These are phyloP conservation scores for Enteromius mattozi DNA, from an alignment of 2,797 vertebrate genomes.

Conservation along the genomic window DNA sequence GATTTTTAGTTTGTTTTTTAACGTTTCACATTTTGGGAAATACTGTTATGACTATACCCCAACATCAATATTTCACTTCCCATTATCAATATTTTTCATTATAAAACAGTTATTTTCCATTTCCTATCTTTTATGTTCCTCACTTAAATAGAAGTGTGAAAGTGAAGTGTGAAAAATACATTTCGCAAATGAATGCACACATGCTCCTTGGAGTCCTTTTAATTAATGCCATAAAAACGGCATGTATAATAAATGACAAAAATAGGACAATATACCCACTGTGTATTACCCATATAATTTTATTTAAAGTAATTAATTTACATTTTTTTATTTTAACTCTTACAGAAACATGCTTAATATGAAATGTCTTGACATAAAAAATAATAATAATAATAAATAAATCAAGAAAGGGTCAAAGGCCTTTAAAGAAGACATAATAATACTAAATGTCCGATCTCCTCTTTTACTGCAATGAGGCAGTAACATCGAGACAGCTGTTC, in stretches of 20 bases:
- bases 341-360: neutral
- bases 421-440: conserved; percentile 16
- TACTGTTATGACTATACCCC: neutral
- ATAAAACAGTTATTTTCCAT: neutral
- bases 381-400: neutral
- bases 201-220: neutral
- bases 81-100: neutral
- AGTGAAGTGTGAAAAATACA: neutral
- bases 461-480: neutral
- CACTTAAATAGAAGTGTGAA: neutral
- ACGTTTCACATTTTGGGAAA: neutral
- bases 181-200: neutral
- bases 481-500: conserved; percentile 9
- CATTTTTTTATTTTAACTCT: neutral
- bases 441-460: neutral
- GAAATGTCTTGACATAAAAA: neutral
- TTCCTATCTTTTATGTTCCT: neutral
- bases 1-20: neutral
- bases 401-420: neutral
- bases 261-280: neutral
- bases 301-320: neutral
- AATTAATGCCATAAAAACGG: neutral
- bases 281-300: neutral
- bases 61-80: neutral
- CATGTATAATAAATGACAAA: neutral